Percentiles rank a stretch among this genome's conserved stretches.
phyloP scores from a whole-genome alignment of 2,113 vertebrate genomes.

The Lophius piscatorius region DNA sequence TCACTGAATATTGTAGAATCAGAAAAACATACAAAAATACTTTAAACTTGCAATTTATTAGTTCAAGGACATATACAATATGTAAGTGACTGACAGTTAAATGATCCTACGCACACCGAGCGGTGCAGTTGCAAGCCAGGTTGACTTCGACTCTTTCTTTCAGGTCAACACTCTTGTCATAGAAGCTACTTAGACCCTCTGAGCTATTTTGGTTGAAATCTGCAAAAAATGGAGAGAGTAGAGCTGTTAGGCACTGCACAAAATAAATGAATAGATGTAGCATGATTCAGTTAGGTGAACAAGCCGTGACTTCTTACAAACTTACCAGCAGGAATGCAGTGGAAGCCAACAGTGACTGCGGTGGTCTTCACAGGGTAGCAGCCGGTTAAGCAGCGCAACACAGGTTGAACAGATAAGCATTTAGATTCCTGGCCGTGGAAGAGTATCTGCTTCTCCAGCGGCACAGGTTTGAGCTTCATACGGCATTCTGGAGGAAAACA shows the following conservation, averaged over 20 bases:
- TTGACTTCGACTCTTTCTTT: constrained; percentile 67
- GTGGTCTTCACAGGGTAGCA: constrained; percentile 67
- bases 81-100: not conserved
- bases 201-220: constrained; percentile 34
- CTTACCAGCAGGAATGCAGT: constrained; percentile 78
- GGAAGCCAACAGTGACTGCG: constrained; percentile 72
- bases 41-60: constrained; percentile 51
- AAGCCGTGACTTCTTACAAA: not conserved
- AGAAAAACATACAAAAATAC: not conserved
- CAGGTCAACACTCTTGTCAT: constrained; percentile 67
- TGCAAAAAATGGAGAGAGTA: constrained; percentile 34
- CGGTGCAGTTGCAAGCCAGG: constrained; percentile 70
- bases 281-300: not conserved
- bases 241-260: not conserved
- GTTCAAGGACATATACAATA: constrained; percentile 5
- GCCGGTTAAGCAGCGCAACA: constrained; percentile 75
- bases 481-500: constrained; percentile 71
- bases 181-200: constrained; percentile 28
- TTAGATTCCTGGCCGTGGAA: constrained; percentile 63
- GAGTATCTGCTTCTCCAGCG: constrained; percentile 68
- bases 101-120: constrained; percentile 65
- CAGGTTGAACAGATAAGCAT: constrained; percentile 81
- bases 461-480: constrained; percentile 72
- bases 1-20: too few relatives aligned
- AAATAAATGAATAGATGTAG: not conserved